Percentiles rank a stretch among this genome's conserved stretches.
Conservation (phyloP, 2,113 vertebrate species). For the Azemiops feae region DNA sequence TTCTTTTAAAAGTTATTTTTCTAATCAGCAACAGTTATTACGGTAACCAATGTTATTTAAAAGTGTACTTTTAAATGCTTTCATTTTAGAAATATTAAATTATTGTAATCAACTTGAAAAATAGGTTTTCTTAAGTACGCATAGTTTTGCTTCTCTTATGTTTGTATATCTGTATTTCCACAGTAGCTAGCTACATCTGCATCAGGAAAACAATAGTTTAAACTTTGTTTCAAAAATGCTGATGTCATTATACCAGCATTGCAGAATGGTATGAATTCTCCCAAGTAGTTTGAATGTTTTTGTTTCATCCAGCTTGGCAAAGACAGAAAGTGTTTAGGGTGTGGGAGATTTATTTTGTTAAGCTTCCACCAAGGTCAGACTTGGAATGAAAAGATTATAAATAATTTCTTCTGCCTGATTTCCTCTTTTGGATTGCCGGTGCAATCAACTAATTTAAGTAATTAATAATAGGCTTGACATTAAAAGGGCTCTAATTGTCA, state of each 20-base stretch:
- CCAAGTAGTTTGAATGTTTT: neutral
- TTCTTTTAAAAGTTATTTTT: neutral
- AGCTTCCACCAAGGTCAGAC: constrained; percentile 55
- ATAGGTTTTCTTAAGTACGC: neutral
- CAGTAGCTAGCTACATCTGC: constrained; percentile 14
- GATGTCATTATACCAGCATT: constrained; percentile 17
- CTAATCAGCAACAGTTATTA: neutral
- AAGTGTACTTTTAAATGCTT: neutral
- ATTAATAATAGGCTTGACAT: constrained; percentile 36
- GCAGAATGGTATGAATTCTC: neutral
- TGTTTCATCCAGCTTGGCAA: constrained; percentile 40
- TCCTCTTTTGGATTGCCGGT: constrained; percentile 34
- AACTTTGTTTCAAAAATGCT: constrained; percentile 6
- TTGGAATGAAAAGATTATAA: constrained; percentile 54
- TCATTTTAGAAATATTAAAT: neutral
- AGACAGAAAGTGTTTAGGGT: constrained; percentile 38
- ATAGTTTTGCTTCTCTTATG: neutral
- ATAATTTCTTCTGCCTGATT: constrained; percentile 55
- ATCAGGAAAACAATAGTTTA: constrained; percentile 37
- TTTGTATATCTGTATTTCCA: neutral
- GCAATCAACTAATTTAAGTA: constrained; percentile 15
- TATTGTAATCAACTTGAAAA: neutral
- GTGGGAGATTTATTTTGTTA: constrained; percentile 51
- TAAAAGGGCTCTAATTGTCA: constrained; percentile 19
- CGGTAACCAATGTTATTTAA: neutral